Base-by-base conservation (phyloP, 2,113 vertebrate genomes). In the Apteryx mantelli region DNA sequence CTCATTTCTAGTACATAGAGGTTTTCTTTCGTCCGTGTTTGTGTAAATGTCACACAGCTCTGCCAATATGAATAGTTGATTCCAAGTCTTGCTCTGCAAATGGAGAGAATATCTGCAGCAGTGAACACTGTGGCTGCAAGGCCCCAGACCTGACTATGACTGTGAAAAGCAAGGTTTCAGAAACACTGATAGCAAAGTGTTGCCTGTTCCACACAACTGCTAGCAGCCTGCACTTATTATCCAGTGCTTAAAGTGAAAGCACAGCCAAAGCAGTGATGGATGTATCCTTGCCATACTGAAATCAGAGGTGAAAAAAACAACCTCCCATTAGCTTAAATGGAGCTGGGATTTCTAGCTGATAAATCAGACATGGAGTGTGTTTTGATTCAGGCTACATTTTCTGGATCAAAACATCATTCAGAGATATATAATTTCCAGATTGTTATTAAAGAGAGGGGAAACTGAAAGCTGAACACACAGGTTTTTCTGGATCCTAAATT, bases 161-260 rank as follows among this genome's bases (percentile, higher is more conserved):
- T 82, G 34, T 60, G 24, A 60, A 91, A 91, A 93, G 42, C 40
- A 79, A 40, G 16, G 8, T 28, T 92, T 87, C 3, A 1, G 32
- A 79, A 95, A 82, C 3, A 13, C 1, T 5, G n/a, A 60, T n/a
- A 28, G 44, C 30, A 95, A 70, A 63, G 34, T 13, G 0, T 0
- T 74, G 22, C 30, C 36, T 53, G 17, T 73, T 77, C 26, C 32
- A 40, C 18, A 30, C 19, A 70, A n/a, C 38, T 25, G 50, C 34
- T 13, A 81, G 58, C 63, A 88, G 68, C 19, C 32, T 50, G n/a
- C 6, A 25, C 22, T 38, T 91, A 48, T 11, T 28, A 60, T 15
- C 1, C 36, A 32, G 28, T 1, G 3, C 38, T 79, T 71, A 26
- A 71, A 3, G 9, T 52, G 18, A 84, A 79, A 40, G 56, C 65